Base-by-base conservation (phyloP, 2,113 vertebrate genomes). In the Nothoprocta pentlandii region DNA sequence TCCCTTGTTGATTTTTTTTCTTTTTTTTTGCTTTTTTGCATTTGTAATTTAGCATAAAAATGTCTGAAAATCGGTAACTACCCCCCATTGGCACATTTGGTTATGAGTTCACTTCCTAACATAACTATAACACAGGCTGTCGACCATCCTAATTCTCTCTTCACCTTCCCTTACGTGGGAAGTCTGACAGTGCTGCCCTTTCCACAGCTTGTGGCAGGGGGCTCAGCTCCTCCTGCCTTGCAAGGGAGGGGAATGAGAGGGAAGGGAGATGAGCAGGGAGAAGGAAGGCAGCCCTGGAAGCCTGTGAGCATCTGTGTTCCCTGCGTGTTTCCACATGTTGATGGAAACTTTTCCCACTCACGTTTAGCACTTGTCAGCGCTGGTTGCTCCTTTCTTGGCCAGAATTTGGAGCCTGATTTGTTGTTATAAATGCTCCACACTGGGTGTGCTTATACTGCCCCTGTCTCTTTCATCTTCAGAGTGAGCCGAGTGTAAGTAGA, bases 131-230 rank as follows among this genome's bases (percentile, higher is more conserved):
- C 8, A 28, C 51, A 76, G 78, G 22, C 58, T 69, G 66, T 63
- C 62, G 85, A 73, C 32, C 32, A 74, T 39, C 59, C 36, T 74
- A 69, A 86, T 67, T 73, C 76, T 44, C 34, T 4, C 62, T 73
- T 80, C 41, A 89, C 67, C 49, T 85, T 94, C 80, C 80, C 89
- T 81, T 80, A 93, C 76, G 69, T 10, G 14, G 68, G 58, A 76
- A 81, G 5, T 66, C 54, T 76, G 44, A 23, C 56, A 39, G 25
- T 47, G 70, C 20, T 22, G 53, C 44, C 69, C 44, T 44, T 79
- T 82, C 58, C 17, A 0, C 26, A 81, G 32, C 19, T 64, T 4
- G 1, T 14, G 15, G 54, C 54, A 5, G 54, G 28, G 59, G 44
- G 46, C 47, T 87, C 54, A 51, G 76, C 46, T 82, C 0, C 0